Evolutionary conservation across 1,140 invertebrate species (phyloP).

Genomic region (Colletes latitarsis): DNA sequence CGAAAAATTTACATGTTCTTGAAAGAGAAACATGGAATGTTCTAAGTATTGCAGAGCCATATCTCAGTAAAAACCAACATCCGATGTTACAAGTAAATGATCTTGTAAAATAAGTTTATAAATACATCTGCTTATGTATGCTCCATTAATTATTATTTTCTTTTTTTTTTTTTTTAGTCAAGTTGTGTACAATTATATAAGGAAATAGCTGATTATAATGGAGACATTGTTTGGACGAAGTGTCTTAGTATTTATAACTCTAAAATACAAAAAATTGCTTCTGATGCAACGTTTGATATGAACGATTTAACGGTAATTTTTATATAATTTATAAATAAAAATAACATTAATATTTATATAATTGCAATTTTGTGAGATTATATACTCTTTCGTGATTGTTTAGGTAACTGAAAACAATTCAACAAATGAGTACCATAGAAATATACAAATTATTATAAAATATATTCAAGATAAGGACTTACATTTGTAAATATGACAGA

Average conservation of each 20-base stretch:
- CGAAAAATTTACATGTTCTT: constrained; percentile 80
- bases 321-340: constrained; percentile 1
- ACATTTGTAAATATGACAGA: background rate
- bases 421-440: constrained; percentile 52
- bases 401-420: constrained; percentile 21
- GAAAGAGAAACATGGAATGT: constrained; percentile 80
- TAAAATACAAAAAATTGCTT: constrained; percentile 46
- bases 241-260: constrained; percentile 73
- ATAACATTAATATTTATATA: background rate
- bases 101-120: constrained; percentile 12
- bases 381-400: constrained; percentile 20
- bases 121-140: background rate
- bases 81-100: constrained; percentile 83
- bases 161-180: constrained; percentile 57
- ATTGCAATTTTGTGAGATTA: background rate
- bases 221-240: constrained; percentile 77
- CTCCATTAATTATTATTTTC: constrained; percentile 19
- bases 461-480: constrained; percentile 44
- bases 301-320: constrained; percentile 55
- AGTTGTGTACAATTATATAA: constrained; percentile 74
- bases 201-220: constrained; percentile 71
- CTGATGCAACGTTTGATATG: constrained; percentile 41
- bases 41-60: constrained; percentile 78
- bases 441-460: constrained; percentile 45
- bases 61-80: constrained; percentile 84